A percentile compares a stretch with the other conserved stretches of the same genome.
Conservation (phyloP, 2,113 vertebrate species). For the Forbesichthys papilliferus region DNA sequence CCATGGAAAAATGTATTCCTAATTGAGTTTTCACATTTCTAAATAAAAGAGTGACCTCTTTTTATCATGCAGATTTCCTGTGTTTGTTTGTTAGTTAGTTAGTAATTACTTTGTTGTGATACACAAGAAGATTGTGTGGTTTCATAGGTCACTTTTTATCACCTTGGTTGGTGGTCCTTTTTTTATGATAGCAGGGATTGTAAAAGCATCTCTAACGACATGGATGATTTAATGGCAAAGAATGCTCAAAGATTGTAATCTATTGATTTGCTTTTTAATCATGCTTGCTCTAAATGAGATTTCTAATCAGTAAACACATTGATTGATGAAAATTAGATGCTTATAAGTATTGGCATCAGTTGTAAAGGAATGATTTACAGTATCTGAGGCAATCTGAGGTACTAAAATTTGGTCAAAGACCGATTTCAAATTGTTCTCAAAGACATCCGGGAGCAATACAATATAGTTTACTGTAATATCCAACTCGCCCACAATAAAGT, state of each 20-base stretch:
- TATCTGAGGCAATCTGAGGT: too few species aligned
- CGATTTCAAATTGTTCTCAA: too few species aligned
- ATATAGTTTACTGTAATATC: too few species aligned
- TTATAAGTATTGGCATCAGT: conserved; percentile 8
- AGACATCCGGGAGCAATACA: too few species aligned
- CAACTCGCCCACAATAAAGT: too few species aligned
- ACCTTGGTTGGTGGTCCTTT: background rate
- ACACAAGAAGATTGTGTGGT: background rate
- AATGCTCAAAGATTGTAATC: conserved; percentile 22
- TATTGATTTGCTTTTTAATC: conserved; percentile 39
- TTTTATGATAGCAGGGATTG: background rate
- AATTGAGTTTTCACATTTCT: conserved; percentile 7
- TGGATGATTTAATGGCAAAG: conserved; percentile 37
- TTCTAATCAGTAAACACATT: conserved; percentile 50
- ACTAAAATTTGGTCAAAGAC: too few species aligned
- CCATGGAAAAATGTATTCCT: conserved; percentile 19
- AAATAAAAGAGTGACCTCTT: conserved; percentile 16
- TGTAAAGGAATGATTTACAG: too few species aligned
- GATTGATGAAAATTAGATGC: conserved; percentile 55
- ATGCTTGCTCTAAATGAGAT: conserved; percentile 41
- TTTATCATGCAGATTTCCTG: conserved; percentile 1
- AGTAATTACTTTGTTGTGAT: conserved; percentile 4
- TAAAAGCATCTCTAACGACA: conserved; percentile 22
- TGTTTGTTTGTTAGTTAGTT: conserved; percentile 15
- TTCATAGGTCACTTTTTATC: conserved; percentile 1